Conservation (phyloP, 2,113 vertebrate species). For the Globicephala melas region DNA sequence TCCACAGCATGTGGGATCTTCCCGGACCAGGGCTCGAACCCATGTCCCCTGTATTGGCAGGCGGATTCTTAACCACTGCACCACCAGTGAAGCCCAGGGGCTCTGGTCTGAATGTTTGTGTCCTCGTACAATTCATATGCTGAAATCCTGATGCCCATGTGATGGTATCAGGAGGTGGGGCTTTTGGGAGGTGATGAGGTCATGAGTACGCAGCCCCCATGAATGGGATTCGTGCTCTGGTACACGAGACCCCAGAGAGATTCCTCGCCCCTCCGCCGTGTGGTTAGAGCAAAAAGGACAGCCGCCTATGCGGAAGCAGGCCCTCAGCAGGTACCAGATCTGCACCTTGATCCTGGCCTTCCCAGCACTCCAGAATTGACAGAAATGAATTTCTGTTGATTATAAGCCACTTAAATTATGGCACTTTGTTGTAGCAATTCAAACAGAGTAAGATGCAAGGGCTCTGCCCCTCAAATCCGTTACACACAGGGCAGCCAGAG, state of each 20-base stretch:
- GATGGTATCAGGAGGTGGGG: neutral
- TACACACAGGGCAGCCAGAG: fast-evolving
- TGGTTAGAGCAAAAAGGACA: neutral
- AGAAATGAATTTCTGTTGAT: neutral
- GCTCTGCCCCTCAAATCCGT: fast-evolving
- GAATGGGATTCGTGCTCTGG: neutral
- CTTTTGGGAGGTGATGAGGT: neutral
- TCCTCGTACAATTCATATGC: neutral
- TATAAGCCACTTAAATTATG: neutral
- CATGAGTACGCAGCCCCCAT: neutral
- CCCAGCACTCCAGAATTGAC: neutral
- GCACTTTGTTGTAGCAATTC: neutral
- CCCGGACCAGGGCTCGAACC: too few relatives aligned
- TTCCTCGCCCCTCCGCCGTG: neutral
- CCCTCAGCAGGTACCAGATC: neutral
- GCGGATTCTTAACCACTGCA: too few relatives aligned
- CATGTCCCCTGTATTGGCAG: too few relatives aligned
- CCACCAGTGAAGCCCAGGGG: too few relatives aligned
- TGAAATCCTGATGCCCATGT: neutral
- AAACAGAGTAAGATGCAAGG: neutral
- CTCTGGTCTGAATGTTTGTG: neutral
- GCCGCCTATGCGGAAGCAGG: neutral
- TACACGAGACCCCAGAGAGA: neutral
- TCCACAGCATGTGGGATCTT: too few relatives aligned
- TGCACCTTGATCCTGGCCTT: neutral